Evolutionary conservation across 2,888 invertebrate genomes (phyloP), one percentile per base, ranked within the genome.

Genomic region (Melanostoma scalare): DNA sequence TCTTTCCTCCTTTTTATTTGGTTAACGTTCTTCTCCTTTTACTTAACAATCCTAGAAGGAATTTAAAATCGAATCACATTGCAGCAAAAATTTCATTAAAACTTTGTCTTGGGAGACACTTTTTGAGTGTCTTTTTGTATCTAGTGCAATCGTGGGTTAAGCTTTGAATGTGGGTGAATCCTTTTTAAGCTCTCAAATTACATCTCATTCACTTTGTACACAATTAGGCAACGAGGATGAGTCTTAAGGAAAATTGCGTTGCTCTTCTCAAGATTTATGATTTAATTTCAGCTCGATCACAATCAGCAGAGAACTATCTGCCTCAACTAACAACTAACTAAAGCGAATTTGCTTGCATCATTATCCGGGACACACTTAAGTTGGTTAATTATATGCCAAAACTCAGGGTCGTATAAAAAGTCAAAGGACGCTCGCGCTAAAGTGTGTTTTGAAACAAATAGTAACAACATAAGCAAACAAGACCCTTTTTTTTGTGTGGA

Each of bases 21-120:
- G 3, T 46, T 56, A 2, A 8, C 42, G n/a, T 46, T 44, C 2
- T 36, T 8, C 33, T 77, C 44, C 33, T 73, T 68, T 20, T 20
- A 20, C 38, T 8, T 58, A 53, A 36, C 65, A 72, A 71, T 71
- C 48, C 31, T 55, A 3, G 20, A 50, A 65, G 8, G 79, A 84
- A 84, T 75, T 79, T 84, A 78, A 78, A 84, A 84, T 84, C 84
- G 84, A 84, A 84, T 84, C 78, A 84, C 79, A 79, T 78, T 71
- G 71, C 84, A 79, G 79, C 71, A 79, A 84, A 75, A 84, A 84
- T 84, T 84, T 84, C 84, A 84, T 84, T 84, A 84, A 84, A 84
- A 84, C 79, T 84, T 84, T 79, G 60, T 61, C 84, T 56, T 78
- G 40, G 31, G 9, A 60, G 58, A 44, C 58, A 60, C 2, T 63